Conservation (phyloP, 2,113 vertebrate species). For the Crypturellus undulatus region DNA sequence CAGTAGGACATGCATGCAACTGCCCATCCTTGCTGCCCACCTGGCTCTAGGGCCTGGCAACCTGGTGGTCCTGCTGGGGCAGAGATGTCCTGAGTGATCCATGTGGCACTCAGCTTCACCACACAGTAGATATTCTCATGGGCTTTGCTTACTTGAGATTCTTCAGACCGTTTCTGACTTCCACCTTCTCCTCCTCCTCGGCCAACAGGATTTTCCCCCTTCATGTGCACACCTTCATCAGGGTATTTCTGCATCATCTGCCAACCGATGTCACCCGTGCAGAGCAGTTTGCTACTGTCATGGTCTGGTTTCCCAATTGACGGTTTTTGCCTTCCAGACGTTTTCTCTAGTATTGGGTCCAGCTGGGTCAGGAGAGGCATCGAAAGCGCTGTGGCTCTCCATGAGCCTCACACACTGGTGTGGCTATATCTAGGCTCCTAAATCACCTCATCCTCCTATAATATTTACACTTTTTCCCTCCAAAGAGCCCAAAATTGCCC, state of each 20-base stretch:
- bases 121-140: not conserved
- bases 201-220: not conserved
- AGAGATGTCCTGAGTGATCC: too few species aligned
- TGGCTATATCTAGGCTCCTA: not conserved
- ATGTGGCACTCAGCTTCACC: too few species aligned
- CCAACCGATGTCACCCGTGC: not conserved
- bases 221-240: not conserved
- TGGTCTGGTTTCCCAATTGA: not conserved
- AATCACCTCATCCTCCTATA: not conserved
- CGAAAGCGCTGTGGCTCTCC: rapidly evolving
- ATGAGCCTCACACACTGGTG: not conserved
- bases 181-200: not conserved
- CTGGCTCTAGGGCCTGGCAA: not conserved
- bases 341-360: not conserved
- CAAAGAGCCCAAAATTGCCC: not conserved
- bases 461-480: not conserved
- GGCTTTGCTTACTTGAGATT: not conserved
- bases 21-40: not conserved
- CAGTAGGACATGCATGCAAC: not conserved
- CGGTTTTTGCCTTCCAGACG: not conserved
- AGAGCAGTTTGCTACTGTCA: not conserved
- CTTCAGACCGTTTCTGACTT: not conserved
- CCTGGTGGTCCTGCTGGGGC: not conserved
- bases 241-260: not conserved
- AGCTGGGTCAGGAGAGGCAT: not conserved